A percentile compares a stretch with the other conserved stretches of the same genome.
Conservation (phyloP, 2,888 invertebrate genomes). For the Drosophila helvetica region DNA sequence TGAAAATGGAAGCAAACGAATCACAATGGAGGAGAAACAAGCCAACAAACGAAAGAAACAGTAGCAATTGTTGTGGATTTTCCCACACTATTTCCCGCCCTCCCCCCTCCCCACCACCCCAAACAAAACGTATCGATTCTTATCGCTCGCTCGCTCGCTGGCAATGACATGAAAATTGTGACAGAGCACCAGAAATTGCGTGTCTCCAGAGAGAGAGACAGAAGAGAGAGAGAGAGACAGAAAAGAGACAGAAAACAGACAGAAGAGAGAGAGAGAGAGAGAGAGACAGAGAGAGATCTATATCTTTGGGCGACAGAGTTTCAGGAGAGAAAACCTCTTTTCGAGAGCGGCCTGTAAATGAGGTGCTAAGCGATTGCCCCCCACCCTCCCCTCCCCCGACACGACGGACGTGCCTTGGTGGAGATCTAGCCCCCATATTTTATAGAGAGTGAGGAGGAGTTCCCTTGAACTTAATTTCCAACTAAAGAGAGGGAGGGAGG, state of each 20-base stretch:
- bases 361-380: slow-evolving; percentile 61
- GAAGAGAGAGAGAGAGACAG: not conserved
- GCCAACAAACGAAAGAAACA: slow-evolving; percentile 31
- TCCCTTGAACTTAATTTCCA: slow-evolving; percentile 66
- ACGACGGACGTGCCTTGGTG: not conserved
- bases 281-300: slow-evolving; percentile 11
- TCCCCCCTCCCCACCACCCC: not conserved
- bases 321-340: slow-evolving; percentile 2
- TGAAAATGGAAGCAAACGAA: slow-evolving; percentile 9
- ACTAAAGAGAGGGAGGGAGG: slow-evolving; percentile 31
- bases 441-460: slow-evolving; percentile 7
- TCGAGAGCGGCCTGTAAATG: slow-evolving; percentile 49
- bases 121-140: slow-evolving; percentile 41
- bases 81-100: slow-evolving; percentile 47
- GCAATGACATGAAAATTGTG: slow-evolving; percentile 49
- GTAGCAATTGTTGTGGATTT: slow-evolving; percentile 46
- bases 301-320: slow-evolving; percentile 12
- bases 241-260: not conserved
- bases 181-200: slow-evolving; percentile 58
- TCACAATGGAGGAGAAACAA: not conserved
- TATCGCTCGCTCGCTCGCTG: slow-evolving; percentile 45
- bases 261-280: not conserved
- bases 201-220: slow-evolving; percentile 23
- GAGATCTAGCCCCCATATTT: not conserved
- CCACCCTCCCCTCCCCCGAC: not conserved